Base-by-base conservation (phyloP, 2,797 vertebrate genomes). In the Tapera naevia region DNA sequence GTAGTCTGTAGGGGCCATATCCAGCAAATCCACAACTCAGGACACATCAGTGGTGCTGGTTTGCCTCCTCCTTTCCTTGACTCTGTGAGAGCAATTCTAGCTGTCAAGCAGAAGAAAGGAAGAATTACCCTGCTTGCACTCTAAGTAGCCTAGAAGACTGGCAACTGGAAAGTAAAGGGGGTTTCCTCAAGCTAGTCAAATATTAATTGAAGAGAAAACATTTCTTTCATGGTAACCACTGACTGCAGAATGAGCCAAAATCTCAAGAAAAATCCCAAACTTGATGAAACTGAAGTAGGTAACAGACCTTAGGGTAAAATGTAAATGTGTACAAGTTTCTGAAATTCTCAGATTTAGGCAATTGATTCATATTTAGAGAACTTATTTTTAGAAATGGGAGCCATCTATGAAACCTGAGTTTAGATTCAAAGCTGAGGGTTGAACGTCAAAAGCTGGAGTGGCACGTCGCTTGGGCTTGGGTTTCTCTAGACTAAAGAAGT, bases 1-100 rank as follows among this genome's bases (percentile, higher is more conserved):
- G 6, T 18, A 22, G 9, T 39, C 50, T 7, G 0, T 5, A 30
- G 37, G 17, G 17, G 3, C 7, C 21, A 1, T 30, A 10, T 27
- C 32, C 30, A 13, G 45, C 30, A 74, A 80, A 80, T 28, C 17
- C 53, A 27, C 17, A 45, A 24, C 41, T 64, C 11, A 3, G n/a
- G 28, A 56, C 18, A 25, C 32, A 14, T 6, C 2, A 17, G 46
- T 9, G 5, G 3, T 43, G 9, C 48, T 64, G 17, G 15, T 83
- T 4, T n/a, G 60, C 7, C 14, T 43, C 27, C 22, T 60, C 21
- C 25, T 67, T 71, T 45, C 53, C 3, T 3, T 56, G 66, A 19
- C 13, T 71, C 4, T 41, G 28, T 58, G 62, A 85, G 30, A 60
- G 0, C 7, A 23, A 17, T 54, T 69, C 37, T 43, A 19, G 18